Base-by-base conservation (phyloP, 2,888 invertebrate species). In the Cheilosia soror region DNA sequence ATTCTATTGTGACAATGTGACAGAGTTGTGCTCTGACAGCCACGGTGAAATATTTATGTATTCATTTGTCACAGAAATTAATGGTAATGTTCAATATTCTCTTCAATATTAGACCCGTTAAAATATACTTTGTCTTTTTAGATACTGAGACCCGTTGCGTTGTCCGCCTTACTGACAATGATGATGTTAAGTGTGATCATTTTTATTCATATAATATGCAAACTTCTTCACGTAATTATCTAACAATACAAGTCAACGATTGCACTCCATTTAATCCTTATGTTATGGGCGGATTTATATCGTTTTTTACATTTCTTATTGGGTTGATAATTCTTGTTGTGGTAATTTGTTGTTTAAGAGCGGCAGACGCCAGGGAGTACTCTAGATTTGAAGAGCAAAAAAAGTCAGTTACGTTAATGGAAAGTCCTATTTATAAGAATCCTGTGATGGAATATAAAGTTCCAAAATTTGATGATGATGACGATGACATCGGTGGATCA, bases 391-490 rank as follows among this genome's bases (percentile, higher is more conserved):
- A 91, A 5, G 90, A 92, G 42, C 93, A 93, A 88, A 93, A 93
- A 53, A 88, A 92, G 53, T 91, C 92, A 90, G 92, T 92, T 73
- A 91, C 93, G 62, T 79, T 77, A 13, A 82, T 88, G 15, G 88
- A 93, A 78, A 95, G 95, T 89, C 95, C 95, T 0, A 88, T 96
- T 78, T 96, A 95, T 87, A 93, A 93, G 87, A 93, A 94, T n/a
- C 94, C 95, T 1, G 93, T 94, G 15, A 93, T 93, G 0, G 91
- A 92, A 69, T 95, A 94, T 87, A 91, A 91, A 80, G 93, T 95
- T 79, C 95, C 95, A 92, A 93, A 87, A 37, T 73, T 86, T 31
- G 60, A 87, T 15, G 85, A 88, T 31, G 60, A 87, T 15, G 85
- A 88, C 51, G 87, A 87, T 31, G 86, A 87, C 9, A 51, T 79